A percentile compares a stretch with the other conserved stretches of the same genome.
Evolutionary conservation across 2,113 vertebrate genomes (phyloP).

Genomic region (Oreochromis niloticus): DNA sequence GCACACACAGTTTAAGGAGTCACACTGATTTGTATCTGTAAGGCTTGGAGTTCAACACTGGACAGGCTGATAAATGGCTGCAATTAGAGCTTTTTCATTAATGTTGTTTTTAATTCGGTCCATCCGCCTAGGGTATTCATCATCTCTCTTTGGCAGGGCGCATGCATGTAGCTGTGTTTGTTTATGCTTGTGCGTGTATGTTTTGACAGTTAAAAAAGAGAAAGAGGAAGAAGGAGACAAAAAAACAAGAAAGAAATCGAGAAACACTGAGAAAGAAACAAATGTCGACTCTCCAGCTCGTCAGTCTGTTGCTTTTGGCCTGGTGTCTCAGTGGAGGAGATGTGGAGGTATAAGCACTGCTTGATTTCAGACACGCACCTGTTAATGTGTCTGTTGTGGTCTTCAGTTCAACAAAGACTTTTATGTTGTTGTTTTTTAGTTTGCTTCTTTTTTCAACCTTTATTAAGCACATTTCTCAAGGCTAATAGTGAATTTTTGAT

Average conservation of each 20-base stretch:
- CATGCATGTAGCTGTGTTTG: constrained; percentile 15
- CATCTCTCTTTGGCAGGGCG: neutral
- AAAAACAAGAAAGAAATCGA: neutral
- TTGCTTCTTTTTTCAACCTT: neutral
- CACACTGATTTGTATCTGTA: constrained; percentile 2
- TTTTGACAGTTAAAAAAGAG: neutral
- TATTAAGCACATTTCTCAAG: neutral
- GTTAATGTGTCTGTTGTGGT: neutral
- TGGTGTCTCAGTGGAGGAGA: neutral
- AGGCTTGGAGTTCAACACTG: neutral
- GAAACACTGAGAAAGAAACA: neutral
- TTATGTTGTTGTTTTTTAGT: neutral
- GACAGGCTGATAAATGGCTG: constrained; percentile 43
- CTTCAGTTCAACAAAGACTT: neutral
- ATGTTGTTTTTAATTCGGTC: constrained; percentile 43
- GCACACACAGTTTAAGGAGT: neutral
- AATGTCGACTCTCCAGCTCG: neutral
- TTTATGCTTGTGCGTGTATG: neutral
- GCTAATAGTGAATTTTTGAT: neutral
- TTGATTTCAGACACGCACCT: neutral
- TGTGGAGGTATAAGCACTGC: neutral
- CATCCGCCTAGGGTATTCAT: constrained; percentile 29
- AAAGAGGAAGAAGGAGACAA: neutral
- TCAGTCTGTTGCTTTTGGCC: constrained; percentile 28
- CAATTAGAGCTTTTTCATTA: constrained; percentile 42